phyloP scores from a whole-genome alignment of 2,113 vertebrate species.

The Solenodon paradoxus region DNA sequence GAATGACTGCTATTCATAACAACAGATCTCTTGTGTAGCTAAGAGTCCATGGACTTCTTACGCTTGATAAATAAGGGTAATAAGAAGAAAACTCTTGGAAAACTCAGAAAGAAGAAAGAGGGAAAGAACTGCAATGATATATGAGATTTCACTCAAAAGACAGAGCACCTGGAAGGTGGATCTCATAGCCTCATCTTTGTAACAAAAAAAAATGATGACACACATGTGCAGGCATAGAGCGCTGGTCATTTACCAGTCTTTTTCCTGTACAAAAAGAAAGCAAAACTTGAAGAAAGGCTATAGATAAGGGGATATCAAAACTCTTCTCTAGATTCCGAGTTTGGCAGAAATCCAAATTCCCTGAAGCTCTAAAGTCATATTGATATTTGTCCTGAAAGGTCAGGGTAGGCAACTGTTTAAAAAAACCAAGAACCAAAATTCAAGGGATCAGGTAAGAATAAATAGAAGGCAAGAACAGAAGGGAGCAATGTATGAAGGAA shows the following conservation, averaged over 20 bases:
- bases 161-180: not conserved
- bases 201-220: not conserved
- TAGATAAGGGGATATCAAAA: not conserved
- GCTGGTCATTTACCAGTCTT: not conserved
- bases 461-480: constrained; percentile 38
- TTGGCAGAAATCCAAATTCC: constrained; percentile 34
- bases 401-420: constrained; percentile 26
- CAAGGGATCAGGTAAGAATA: constrained; percentile 50
- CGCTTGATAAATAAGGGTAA: not conserved
- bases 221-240: not conserved
- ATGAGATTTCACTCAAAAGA: not conserved
- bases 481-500: not conserved
- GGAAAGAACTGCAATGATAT: not conserved
- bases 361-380: constrained; percentile 53
- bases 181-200: not conserved
- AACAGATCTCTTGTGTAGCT: not conserved
- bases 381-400: constrained; percentile 68
- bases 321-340: not conserved
- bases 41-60: not conserved
- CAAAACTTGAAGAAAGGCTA: not conserved
- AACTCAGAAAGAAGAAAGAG: not conserved
- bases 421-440: constrained; percentile 39
- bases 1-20: not conserved
- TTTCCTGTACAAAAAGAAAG: not conserved
- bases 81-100: not conserved